Evolutionary conservation across 2,888 invertebrate species (phyloP), one percentile per base, ranked within the genome.

Genomic region (Abrostola triplasia): DNA sequence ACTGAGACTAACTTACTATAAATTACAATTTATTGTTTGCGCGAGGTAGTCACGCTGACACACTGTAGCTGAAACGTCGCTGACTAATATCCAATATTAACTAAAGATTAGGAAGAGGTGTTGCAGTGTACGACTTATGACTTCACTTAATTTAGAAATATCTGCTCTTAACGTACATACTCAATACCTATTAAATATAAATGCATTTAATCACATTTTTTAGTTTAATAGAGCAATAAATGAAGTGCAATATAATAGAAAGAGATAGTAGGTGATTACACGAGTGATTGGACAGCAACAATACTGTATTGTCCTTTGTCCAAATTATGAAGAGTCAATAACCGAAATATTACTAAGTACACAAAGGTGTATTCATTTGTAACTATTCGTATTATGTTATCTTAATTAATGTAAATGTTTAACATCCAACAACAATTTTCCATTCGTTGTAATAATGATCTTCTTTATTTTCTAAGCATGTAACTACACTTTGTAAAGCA

Each of bases 231-330:
- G 40, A 64, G 44, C 54, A 55, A 60, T 55, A 48, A 48, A 48
- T 47, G 10, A 52, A 56, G 36, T 42, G 56, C 7, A 59, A 62
- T 56, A 62, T 65, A 68, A 48, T 37, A 53, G 50, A 59, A 12
- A 44, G 11, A 70, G 7, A 49, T 35, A 55, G 70, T 53, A 9
- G 24, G 24, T 47, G 61, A 63, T 89, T 89, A 88, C 85, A 90
- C 89, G 91, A 87, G 64, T 85, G 88, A 90, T 88, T 91, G 87
- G 78, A 81, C 82, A 79, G 73, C 77, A 70, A 86, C 84, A 87
- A 86, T 86, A 74, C 79, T 65, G 74, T 77, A 84, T 85, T 86
- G 82, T 85, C 77, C 77, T 73, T 65, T 64, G 69, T 59, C 55
- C 64, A 59, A 71, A 66, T 71, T 58, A 67, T 63, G 68, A 73